phyloP scores from a whole-genome alignment of 2,797 vertebrate species.

The Nannoperca obscura region DNA sequence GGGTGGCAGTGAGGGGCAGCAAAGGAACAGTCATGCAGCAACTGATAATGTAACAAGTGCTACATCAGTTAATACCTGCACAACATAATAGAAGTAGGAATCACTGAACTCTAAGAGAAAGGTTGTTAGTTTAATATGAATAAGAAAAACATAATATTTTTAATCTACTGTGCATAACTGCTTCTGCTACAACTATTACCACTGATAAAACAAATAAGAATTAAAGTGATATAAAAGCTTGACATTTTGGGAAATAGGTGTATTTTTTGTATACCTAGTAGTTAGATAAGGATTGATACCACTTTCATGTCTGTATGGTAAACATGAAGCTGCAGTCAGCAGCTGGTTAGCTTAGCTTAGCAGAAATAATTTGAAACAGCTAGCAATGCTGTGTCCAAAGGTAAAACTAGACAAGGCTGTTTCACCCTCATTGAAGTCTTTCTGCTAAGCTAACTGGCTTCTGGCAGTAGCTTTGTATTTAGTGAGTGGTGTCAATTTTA shows the following conservation, averaged over 20 bases:
- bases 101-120: not conserved
- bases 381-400: not conserved
- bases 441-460: not conserved
- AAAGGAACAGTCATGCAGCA: slow-evolving; percentile 61
- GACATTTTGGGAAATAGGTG: not conserved
- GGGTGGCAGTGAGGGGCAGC: slow-evolving; percentile 63
- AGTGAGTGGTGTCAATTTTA: not conserved
- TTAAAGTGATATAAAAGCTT: not conserved
- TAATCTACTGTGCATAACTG: not conserved
- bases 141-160: not conserved
- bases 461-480: not conserved
- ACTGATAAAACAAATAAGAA: not conserved
- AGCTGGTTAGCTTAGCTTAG: slow-evolving; percentile 12
- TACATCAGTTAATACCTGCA: slow-evolving; percentile 22
- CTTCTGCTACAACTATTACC: not conserved
- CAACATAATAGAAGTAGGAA: not conserved
- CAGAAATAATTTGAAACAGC: not conserved
- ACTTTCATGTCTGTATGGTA: too few species aligned
- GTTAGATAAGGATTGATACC: not conserved
- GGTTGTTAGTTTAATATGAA: not conserved
- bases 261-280: not conserved
- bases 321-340: not conserved
- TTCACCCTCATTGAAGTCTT: not conserved
- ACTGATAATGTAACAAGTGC: slow-evolving; percentile 73
- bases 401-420: not conserved